Evolutionary conservation across 2,797 vertebrate species (phyloP), one percentile per base, ranked within the genome.

Genomic region (Myiothlypis coronata): DNA sequence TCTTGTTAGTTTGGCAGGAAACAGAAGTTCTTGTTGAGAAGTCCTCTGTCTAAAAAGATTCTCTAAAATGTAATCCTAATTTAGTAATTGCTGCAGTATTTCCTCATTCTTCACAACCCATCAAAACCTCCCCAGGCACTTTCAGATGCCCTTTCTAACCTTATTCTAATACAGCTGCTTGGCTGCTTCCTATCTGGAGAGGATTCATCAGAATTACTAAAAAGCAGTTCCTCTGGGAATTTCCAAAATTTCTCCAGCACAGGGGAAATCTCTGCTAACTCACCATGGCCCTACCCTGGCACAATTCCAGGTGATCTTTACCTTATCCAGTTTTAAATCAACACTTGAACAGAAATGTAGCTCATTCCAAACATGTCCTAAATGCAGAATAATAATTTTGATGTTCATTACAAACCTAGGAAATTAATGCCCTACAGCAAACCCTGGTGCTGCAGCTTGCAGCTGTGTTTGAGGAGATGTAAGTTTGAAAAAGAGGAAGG

Each of bases 1-100:
- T 83, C 56, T 90, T 80, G 64, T 96, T 85, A 14, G 69, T 88
- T 86, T 97, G 89, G 91, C 94, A 96, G 88, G 93, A 91, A 95
- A 93, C 63, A n/a, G 55, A 91, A 79, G 49, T 67, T 92, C 88
- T 56, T 35, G 47, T 84, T 70, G 55, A 94, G 39, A 93, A 93
- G 74, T 35, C 44, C 43, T 95, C 83, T 37, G 55, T 69, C 70
- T 76, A 75, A 90, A 81, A 79, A 43, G 63, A 82, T 59, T 82
- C 72, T 78, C 80, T 65, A 49, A 76, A 96, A 90, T 18, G 14
- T 70, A 84, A 85, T 81, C 63, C 61, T 87, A 52, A 92, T 89
- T 95, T 81, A 65, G 47, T 69, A 81, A 89, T 55, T 91, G 43
- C 78, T 74, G 50, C 53, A 77, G 3, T 37, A 68, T 56, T 83